A percentile compares a stretch with the other conserved stretches of the same genome.
phyloP scores from a whole-genome alignment of 2,888 invertebrate species.

The Eretmocerus hayati region DNA sequence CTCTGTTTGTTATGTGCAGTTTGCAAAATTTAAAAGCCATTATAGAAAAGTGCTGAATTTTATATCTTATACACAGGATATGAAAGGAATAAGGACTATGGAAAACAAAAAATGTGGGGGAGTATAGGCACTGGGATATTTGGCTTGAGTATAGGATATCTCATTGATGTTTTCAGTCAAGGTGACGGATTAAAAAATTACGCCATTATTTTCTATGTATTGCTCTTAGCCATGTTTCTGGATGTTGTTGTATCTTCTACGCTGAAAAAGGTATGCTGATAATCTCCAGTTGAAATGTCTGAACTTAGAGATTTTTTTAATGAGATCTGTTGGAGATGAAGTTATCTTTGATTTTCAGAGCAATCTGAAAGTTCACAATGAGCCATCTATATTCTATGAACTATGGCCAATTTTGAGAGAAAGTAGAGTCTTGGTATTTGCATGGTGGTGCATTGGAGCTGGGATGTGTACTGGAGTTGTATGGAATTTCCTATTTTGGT shows the following conservation, averaged over 20 bases:
- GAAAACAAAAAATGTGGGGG: conserved; percentile 82
- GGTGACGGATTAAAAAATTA: conserved; percentile 64
- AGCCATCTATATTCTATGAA: conserved; percentile 39
- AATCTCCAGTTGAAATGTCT: not conserved
- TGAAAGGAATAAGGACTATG: conserved; percentile 64
- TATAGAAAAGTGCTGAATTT: no score
- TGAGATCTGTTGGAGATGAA: not conserved
- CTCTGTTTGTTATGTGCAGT: conserved; percentile 1
- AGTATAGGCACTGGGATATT: conserved; percentile 81
- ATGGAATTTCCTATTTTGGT: conserved; percentile 86
- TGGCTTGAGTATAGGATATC: conserved; percentile 66
- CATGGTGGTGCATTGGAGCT: conserved; percentile 71
- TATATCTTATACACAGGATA: conserved; percentile 51
- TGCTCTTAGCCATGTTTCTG: conserved; percentile 58
- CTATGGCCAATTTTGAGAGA: conserved; percentile 33
- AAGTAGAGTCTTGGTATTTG: conserved; percentile 58
- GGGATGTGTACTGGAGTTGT: conserved; percentile 79
- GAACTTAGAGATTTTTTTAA: not conserved
- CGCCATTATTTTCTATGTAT: conserved; percentile 71
- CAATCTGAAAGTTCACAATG: conserved; percentile 21
- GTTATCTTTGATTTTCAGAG: conserved; percentile 26
- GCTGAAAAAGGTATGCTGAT: conserved; percentile 46
- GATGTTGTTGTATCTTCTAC: conserved; percentile 62
- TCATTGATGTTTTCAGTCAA: conserved; percentile 69
- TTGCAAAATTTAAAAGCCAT: no score